Base-by-base conservation (phyloP, 2,113 vertebrate species). In the Rhinoptilus africanus region DNA sequence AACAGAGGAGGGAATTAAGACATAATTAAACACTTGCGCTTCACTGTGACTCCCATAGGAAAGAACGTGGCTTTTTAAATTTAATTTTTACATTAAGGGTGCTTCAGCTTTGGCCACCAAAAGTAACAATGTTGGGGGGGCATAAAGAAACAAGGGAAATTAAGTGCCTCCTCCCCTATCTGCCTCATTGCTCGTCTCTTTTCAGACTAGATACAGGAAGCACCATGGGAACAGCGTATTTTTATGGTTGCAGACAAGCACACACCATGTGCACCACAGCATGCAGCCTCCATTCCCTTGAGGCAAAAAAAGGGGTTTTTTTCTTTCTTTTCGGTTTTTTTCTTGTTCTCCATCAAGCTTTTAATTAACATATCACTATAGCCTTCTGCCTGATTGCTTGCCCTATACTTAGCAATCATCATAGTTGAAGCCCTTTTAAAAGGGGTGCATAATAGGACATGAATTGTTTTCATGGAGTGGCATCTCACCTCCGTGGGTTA, bases 141-240 rank as follows among this genome's bases (percentile, higher is more conserved):
- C 35, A 22, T 32, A 47, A 92, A 91, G 82, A 37, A 21, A 34
- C 18, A 57, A 50, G 93, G 93, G 97, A 92, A 93, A 89, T 69
- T 9, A 68, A 92, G 89, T 2, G 10, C 39, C 84, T 89, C 88
- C 82, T 85, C 82, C 73, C 48, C 8, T 26, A 14, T 63, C 81
- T 78, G 60, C 24, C 79, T 92, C 76, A 24, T 7, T 71, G 85
- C 86, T 91, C 28, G 74, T 81, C 95, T 96, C 94, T 96, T 82
- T 69, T 95, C 89, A 96, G 90, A 81, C 68, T 28, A 96, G 94
- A 80, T 72, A 97, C 96, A 97, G 94, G 96, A 97, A 97, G 92
- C 95, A 73, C 94, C 89, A 89, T 72, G 92, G 96, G 94, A 93
- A 94, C 94, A 2, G 91, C 3, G 48, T 74, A 75, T 92, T 96